Base-by-base conservation (phyloP, 2,113 vertebrate species). In the Pangasianodon gigas region DNA sequence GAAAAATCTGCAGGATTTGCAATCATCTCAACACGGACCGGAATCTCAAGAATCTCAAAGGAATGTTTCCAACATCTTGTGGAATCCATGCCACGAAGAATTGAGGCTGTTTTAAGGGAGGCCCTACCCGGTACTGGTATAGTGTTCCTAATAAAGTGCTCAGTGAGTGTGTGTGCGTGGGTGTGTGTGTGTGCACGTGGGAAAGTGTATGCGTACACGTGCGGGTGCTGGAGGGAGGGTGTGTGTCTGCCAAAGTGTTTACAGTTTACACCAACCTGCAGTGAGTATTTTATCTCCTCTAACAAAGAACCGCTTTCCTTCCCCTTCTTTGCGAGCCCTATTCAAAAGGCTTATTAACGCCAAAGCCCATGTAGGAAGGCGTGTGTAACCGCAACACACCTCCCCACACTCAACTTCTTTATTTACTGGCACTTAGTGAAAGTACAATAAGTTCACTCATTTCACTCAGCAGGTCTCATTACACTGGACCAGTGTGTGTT, bases 221-320 rank as follows among this genome's bases (percentile, higher is more conserved):
- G 44, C 79, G 41, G 81, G 67, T 90, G 60, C 37, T 54, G 87
- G 88, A 91, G 91, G 91, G 92, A 92, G 52, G 88, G 67, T 80
- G 52, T 56, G 84, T 37, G 51, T 84, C 84, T 90, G 79, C 88
- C 51, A 90, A 91, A 84, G 62, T 92, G 84, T 58, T 90, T 89
- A 71, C 90, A 81, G 92, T 90, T 89, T 94, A 91, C 77, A 90
- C 81, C 85, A 85, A 89, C 62, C 90, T 89, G 87, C 83, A 87
- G 58, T 51, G 79, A 91, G 87, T 82, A 91, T 75, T 91, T 94
- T 95, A 94, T 95, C 92, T 93, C 75, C 93, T 89, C 90, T 92
- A 96, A 96, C 95, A 96, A 96, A 94, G 95, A 95, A 94, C 91
- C 92, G 91, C 92, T 94, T 95, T 96, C 94, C 94, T 96, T 96